A percentile compares a stretch with the other conserved stretches of the same genome.
phyloP scores from a whole-genome alignment of 2,888 invertebrate genomes.

The Ligdia adustata region DNA sequence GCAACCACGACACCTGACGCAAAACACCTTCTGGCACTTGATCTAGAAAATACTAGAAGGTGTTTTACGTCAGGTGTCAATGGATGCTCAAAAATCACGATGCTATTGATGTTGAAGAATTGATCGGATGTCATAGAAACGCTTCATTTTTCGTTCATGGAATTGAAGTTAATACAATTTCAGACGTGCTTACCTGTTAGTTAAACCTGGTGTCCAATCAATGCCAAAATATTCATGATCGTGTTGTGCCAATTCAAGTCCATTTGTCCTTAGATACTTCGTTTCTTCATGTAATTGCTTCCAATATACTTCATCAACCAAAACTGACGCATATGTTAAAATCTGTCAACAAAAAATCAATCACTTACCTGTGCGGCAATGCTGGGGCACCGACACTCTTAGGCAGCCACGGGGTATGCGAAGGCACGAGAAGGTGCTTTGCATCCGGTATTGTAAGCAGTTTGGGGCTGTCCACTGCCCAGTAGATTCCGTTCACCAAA shows the following conservation, averaged over 20 bases:
- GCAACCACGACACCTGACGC: conserved; percentile 22
- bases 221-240: conserved; percentile 51
- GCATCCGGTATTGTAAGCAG: conserved; percentile 98
- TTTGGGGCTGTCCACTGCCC: conserved; percentile 98
- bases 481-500: conserved; percentile 99
- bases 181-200: conserved; percentile 84
- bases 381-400: conserved; percentile 94
- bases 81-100: no score
- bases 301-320: conserved; percentile 10
- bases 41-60: conserved; percentile 13
- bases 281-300: conserved; percentile 3
- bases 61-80: conserved; percentile 20
- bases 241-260: neutral
- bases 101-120: neutral
- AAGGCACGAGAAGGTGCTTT: conserved; percentile 94
- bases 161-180: neutral
- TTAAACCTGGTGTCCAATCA: conserved; percentile 93
- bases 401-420: conserved; percentile 96
- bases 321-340: conserved; percentile 11
- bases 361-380: conserved; percentile 57
- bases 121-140: no score
- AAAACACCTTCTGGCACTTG: conserved; percentile 23
- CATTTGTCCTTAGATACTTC: neutral
- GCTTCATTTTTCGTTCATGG: neutral
- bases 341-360: conserved; percentile 9